Base-by-base conservation (phyloP, 2,888 invertebrate species). In the Periphyllus acericola region DNA sequence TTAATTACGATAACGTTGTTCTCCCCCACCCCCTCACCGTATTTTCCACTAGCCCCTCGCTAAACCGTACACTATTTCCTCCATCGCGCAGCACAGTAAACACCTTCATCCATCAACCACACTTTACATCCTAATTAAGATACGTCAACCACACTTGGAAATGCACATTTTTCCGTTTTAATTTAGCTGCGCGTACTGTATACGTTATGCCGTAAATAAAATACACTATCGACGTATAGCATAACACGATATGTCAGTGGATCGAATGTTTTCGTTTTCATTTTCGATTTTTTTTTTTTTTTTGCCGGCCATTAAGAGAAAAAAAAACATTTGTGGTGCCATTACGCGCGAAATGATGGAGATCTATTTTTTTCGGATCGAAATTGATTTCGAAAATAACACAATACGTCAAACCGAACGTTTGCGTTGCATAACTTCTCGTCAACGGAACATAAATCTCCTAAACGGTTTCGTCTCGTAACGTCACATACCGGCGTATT, bases 61-160 rank as follows among this genome's bases (percentile, higher is more conserved):
- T 71, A 9, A 11, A 46, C n/a, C 34, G 21, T 66, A n/a, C 8
- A 74, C 11, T 21, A 25, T 36, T 8, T 8, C 74, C n/a, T 36
- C 40, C 36, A 11, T 9, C 25, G 25, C 34, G 34, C 6, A 36
- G 46, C 11, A n/a, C 11, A 32, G 55, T 36, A 60, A 60, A 75
- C 75, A 40, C 75, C n/a, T 83, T 66, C 75, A 75, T 75, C 75
- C 14, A 83, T 60, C 75, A 29, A 40, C n/a, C 21, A 60, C 34
- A 74, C 60, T 83, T 40, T 75, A 74, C 36, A 83, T 19, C n/a
- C 74, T 74, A 60, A 83, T 83, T 83, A 74, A 72, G 82, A 79
- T 79, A 79, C 79, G 55, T 79, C 66, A 36, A 40, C 19, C 17
- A 40, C 66, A 66, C 66, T 80, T 36, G n/a, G 60, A 68, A 80